phyloP scores from a whole-genome alignment of 2,797 vertebrate genomes.

The Gallirallus australis region DNA sequence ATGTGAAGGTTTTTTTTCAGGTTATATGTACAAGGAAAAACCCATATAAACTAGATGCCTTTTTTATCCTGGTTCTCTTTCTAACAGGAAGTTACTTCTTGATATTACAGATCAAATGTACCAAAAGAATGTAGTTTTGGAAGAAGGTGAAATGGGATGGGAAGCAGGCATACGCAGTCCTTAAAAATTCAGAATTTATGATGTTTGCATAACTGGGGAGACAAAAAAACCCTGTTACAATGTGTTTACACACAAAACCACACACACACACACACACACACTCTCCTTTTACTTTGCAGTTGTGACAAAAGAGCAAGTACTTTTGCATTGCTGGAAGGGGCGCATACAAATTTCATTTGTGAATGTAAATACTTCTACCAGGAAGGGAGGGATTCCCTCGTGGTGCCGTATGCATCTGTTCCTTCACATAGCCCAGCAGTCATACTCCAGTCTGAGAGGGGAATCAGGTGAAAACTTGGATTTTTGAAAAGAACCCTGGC shows the following conservation, averaged over 20 bases:
- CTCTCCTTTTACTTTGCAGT: neutral
- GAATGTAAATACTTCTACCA: neutral
- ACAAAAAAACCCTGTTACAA: neutral
- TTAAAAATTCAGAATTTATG: neutral
- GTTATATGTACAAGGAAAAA: neutral
- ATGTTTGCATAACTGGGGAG: neutral
- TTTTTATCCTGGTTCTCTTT: neutral
- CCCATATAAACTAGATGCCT: neutral
- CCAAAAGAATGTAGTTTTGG: neutral
- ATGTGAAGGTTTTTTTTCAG: neutral
- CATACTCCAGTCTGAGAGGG: neutral
- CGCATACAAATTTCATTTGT: neutral
- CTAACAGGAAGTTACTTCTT: neutral
- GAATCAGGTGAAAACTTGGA: neutral
- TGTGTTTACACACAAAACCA: neutral
- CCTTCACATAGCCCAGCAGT: neutral
- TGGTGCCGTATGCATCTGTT: neutral
- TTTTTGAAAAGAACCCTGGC: neutral
- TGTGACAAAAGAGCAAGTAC: neutral
- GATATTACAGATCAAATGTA: neutral
- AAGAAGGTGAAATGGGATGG: neutral
- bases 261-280: too few species aligned
- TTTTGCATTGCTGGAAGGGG: neutral
- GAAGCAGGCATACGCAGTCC: neutral
- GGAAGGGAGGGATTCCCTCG: neutral